phyloP scores from a whole-genome alignment of 2,113 vertebrate genomes.

The Myiagra hebetior region DNA sequence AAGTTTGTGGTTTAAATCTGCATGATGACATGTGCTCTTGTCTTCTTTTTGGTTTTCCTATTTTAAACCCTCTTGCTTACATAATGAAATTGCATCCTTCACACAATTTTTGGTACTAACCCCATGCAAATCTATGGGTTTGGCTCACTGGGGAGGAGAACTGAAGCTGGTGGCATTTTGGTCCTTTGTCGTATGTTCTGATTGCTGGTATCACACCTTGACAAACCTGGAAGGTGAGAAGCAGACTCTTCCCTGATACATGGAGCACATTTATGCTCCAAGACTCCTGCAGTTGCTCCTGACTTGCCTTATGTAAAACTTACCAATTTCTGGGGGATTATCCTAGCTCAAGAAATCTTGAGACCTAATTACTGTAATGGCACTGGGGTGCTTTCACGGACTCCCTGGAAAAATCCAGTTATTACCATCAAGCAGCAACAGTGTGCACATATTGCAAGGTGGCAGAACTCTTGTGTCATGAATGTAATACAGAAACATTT shows the following conservation, averaged over 20 bases:
- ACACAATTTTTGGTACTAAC: not conserved
- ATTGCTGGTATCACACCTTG: not conserved
- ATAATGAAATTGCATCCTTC: slow-evolving; percentile 4
- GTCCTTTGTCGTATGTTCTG: not conserved
- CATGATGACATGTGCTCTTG: not conserved
- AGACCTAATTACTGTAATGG: not conserved
- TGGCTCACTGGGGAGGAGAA: not conserved
- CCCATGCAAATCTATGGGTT: not conserved
- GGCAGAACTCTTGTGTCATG: slow-evolving; percentile 55
- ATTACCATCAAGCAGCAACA: slow-evolving; percentile 3
- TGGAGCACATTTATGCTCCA: not conserved
- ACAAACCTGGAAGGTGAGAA: not conserved
- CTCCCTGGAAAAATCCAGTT: slow-evolving; percentile 39
- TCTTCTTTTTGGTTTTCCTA: not conserved
- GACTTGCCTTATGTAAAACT: not conserved
- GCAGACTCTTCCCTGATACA: not conserved
- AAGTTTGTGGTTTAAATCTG: slow-evolving; percentile 5
- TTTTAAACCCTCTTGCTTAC: slow-evolving; percentile 4
- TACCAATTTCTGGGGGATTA: not conserved
- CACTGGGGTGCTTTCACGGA: not conserved
- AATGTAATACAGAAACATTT: slow-evolving; percentile 61
- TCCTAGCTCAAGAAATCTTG: not conserved
- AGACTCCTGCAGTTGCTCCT: not conserved
- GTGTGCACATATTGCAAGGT: slow-evolving; percentile 3
- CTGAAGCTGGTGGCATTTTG: not conserved